A percentile compares a stretch with the other conserved stretches of the same genome.
Evolutionary conservation across 2,888 invertebrate genomes (phyloP).

Genomic region (Ormyrus rosae): DNA sequence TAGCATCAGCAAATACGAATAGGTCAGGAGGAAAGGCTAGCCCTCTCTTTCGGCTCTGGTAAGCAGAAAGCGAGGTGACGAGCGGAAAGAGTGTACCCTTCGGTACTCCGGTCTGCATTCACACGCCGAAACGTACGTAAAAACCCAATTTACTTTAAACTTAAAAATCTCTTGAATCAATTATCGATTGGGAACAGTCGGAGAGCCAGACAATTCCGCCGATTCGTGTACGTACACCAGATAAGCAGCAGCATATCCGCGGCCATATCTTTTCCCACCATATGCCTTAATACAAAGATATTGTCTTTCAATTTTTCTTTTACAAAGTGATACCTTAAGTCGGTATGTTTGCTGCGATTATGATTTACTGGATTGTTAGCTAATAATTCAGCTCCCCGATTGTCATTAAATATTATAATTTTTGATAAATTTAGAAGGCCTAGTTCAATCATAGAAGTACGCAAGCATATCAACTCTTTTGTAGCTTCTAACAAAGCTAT

Average conservation of each 20-base stretch:
- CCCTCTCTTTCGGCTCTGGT: too few relatives aligned
- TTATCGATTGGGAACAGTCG: too few relatives aligned
- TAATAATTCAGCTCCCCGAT: background rate
- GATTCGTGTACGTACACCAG: too few relatives aligned
- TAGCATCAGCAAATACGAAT: too few relatives aligned
- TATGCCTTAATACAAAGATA: background rate
- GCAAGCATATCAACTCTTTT: background rate
- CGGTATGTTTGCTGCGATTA: constrained; percentile 33
- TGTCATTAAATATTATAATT: background rate
- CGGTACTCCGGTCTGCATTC: too few relatives aligned
- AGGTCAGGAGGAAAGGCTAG: too few relatives aligned
- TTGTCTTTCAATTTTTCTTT: background rate
- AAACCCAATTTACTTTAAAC: too few relatives aligned
- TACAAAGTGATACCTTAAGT: constrained; percentile 33
- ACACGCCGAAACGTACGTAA: too few relatives aligned
- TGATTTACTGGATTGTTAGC: constrained; percentile 28
- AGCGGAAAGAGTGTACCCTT: too few relatives aligned
- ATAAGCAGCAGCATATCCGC: background rate
- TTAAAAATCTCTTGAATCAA: too few relatives aligned
- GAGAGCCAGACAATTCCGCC: too few relatives aligned
- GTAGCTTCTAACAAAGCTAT: background rate
- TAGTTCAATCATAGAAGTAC: background rate
- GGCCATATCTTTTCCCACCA: background rate
- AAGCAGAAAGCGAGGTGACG: too few relatives aligned
- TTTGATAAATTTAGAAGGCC: background rate